phyloP scores from a whole-genome alignment of 2,888 invertebrate genomes.

The Mycalesis mineus region DNA sequence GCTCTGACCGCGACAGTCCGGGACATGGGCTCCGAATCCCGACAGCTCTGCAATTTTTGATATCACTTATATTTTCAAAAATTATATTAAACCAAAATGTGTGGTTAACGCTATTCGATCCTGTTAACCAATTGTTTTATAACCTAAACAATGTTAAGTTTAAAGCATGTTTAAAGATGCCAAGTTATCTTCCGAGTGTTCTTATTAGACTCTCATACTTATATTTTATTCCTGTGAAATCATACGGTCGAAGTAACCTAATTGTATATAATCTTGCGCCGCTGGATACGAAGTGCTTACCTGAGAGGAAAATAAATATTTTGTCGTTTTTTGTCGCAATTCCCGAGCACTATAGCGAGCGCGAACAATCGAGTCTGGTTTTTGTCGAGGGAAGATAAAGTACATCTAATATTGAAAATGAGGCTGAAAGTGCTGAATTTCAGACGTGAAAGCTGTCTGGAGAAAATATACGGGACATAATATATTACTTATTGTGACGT shows the following conservation, averaged over 20 bases:
- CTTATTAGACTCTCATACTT: not conserved
- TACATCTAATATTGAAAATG: slow-evolving; percentile 8
- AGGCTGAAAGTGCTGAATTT: not conserved
- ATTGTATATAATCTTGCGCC: not conserved
- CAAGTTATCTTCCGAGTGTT: not conserved
- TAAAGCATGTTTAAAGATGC: no score
- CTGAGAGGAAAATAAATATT: not conserved
- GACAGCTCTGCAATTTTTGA: no score
- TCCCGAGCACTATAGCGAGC: not conserved
- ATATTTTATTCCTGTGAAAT: no score
- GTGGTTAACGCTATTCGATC: no score
- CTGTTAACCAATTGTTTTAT: no score
- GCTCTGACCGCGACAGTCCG: no score
- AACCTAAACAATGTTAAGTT: no score
- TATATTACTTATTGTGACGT: not conserved
- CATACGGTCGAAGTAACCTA: not conserved
- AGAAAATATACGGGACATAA: not conserved
- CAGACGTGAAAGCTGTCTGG: not conserved
- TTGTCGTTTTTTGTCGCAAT: not conserved
- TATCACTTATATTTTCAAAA: no score
- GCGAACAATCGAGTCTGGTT: not conserved
- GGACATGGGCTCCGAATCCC: no score
- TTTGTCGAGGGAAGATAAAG: slow-evolving; percentile 6
- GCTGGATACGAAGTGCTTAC: not conserved
- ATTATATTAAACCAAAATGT: no score